A percentile compares a stretch with the other conserved stretches of the same genome.
These are phyloP conservation scores for Phrynocephalus versicolor DNA, from an alignment of 2,113 vertebrate species.

Conservation along the genomic window DNA sequence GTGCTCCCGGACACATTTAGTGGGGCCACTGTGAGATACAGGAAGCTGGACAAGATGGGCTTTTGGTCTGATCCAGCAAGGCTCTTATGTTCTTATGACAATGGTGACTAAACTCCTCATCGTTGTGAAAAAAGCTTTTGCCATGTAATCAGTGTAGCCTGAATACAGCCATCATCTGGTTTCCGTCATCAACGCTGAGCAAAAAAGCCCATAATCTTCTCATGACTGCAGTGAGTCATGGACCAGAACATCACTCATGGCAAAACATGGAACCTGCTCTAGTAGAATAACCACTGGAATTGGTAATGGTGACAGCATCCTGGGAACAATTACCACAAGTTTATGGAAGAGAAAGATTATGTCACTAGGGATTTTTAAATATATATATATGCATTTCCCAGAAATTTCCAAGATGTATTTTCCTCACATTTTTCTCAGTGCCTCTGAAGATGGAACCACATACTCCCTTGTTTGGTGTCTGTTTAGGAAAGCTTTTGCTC, in stretches of 20 bases:
- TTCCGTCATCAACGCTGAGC: not conserved
- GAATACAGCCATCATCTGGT: not conserved
- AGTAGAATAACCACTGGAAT: constrained; percentile 17
- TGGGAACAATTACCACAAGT: not conserved
- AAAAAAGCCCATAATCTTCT: not conserved
- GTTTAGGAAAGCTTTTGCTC: not conserved
- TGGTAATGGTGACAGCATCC: not conserved
- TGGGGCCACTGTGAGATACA: too few species aligned
- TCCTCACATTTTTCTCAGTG: not conserved
- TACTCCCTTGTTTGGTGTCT: not conserved
- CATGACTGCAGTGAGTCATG: not conserved
- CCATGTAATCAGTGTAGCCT: not conserved
- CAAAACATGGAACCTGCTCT: not conserved
- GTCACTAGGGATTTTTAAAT: constrained; percentile 5
- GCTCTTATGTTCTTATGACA: too few species aligned
- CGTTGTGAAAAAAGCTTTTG: not conserved
- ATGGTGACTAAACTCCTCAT: not conserved
- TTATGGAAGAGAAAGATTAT: not conserved
- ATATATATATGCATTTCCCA: not conserved
- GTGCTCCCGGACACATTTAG: too few species aligned
- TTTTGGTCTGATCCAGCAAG: too few species aligned
- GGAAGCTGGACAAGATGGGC: too few species aligned
- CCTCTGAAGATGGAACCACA: not conserved
- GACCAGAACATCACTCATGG: not conserved
- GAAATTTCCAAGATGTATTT: not conserved